Base-by-base conservation (phyloP, 2,113 vertebrate genomes). In the Eulemur macaco region DNA sequence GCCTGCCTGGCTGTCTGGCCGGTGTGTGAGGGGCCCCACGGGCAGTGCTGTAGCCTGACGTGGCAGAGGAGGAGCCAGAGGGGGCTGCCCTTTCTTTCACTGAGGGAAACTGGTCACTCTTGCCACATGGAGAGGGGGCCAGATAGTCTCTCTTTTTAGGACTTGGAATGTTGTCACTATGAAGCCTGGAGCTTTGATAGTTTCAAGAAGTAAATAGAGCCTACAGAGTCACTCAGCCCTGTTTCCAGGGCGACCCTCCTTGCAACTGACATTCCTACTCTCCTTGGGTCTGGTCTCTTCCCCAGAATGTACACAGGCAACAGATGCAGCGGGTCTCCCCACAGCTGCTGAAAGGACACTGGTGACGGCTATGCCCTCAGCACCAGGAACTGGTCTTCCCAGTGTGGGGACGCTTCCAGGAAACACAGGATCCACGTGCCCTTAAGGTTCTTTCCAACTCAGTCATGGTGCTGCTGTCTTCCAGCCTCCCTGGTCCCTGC, bases 381-480 rank as follows among this genome's bases (percentile, higher is more conserved):
- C 80, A 45, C 85, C 66, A n/a, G 89, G 45, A n/a, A 47, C 37
- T 23, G 50, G n/a, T 60, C 63, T 80, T 91, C 89, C 74, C 3
- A 0, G 6, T 31, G 3, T 52, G 60, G 42, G 27, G 47, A 66
- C 21, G 47, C 66, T 73, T 78, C 94, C 91, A 45, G 76, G 74
- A 86, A 60, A 56, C 69, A 76, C 58, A 60, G 69, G 86, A 34
- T 52, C 69, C 91, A 84, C 13, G 1, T 56, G 58, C 86, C 95
- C 95, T 93, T 96, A 92, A 86, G 90, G 25, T 27, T 31, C 25
- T 45, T 73, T 69, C 52, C 71, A 64, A 50, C 73, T 78, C 91
- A 52, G 58, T 91, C 87, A 77, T 21, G 97, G 97, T 97, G 98
- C 98, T 97, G 92, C 71, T 86, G 91, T 86, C 92, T 82, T 77